phyloP scores from a whole-genome alignment of 2,797 vertebrate species.

The Choloepus didactylus region DNA sequence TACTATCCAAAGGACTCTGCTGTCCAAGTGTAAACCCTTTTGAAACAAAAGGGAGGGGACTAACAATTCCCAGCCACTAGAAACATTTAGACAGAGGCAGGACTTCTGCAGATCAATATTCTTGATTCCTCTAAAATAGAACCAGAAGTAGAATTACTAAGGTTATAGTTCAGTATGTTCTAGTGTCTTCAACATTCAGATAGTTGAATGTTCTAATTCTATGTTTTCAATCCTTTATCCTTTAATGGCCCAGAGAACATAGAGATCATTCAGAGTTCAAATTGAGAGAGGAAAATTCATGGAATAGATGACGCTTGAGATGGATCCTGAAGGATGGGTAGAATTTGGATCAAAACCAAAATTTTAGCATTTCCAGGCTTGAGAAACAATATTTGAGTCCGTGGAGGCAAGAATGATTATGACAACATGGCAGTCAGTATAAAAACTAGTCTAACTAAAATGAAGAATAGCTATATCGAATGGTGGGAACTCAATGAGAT shows the following conservation, averaged over 20 bases:
- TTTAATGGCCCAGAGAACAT: background rate
- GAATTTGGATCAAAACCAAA: slow-evolving; percentile 37
- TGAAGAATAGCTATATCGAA: background rate
- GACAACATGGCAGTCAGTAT: background rate
- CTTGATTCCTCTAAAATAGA: background rate
- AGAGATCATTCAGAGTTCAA: background rate
- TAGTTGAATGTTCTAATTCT: background rate
- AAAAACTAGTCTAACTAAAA: background rate
- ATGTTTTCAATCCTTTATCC: background rate
- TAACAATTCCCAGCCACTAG: background rate
- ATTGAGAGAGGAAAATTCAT: background rate
- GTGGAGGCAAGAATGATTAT: background rate
- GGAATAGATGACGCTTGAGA: background rate
- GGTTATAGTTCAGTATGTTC: background rate
- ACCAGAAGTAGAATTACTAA: background rate
- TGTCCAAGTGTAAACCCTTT: background rate
- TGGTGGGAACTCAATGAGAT: background rate
- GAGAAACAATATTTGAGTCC: background rate
- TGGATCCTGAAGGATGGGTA: background rate
- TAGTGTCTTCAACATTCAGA: background rate
- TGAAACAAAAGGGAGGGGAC: background rate
- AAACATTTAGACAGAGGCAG: background rate
- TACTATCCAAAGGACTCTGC: background rate
- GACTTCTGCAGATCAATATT: background rate
- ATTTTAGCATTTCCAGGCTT: background rate